phyloP scores from a whole-genome alignment of 1,140 invertebrate species.

The Plutomurus gul region DNA sequence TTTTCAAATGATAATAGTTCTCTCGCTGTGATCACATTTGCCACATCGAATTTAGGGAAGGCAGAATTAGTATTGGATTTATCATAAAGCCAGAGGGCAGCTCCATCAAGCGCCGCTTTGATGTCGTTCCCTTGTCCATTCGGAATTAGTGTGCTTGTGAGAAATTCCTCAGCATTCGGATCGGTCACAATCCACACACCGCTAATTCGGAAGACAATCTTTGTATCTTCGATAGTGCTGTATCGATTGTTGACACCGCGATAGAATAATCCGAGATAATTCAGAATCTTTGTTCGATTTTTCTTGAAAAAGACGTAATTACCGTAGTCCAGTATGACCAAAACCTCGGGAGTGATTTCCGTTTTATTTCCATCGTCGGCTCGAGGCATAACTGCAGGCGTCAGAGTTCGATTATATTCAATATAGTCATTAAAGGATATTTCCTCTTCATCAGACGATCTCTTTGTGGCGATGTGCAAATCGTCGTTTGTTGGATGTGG shows the following conservation, averaged over 20 bases:
- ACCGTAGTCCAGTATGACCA: constrained; percentile 1
- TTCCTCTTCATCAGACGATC: no score
- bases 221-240: background rate
- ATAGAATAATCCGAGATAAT: background rate
- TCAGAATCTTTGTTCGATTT: background rate
- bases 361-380: no score
- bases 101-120: background rate
- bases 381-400: no score
- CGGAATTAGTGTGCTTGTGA: background rate
- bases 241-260: constrained; percentile 18
- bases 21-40: background rate
- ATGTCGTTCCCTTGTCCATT: background rate
- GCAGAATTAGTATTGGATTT: background rate
- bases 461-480: no score
- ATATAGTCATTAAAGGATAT: no score
- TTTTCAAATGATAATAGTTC: background rate
- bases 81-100: constrained; percentile 5
- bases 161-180: background rate
- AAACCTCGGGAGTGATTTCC: background rate
- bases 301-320: background rate
- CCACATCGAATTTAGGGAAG: background rate
- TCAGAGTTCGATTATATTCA: no score
- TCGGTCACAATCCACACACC: background rate
- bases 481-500: no score
- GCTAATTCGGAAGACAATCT: background rate